phyloP scores from a whole-genome alignment of 2,113 vertebrate species.

The Passerina amoena region DNA sequence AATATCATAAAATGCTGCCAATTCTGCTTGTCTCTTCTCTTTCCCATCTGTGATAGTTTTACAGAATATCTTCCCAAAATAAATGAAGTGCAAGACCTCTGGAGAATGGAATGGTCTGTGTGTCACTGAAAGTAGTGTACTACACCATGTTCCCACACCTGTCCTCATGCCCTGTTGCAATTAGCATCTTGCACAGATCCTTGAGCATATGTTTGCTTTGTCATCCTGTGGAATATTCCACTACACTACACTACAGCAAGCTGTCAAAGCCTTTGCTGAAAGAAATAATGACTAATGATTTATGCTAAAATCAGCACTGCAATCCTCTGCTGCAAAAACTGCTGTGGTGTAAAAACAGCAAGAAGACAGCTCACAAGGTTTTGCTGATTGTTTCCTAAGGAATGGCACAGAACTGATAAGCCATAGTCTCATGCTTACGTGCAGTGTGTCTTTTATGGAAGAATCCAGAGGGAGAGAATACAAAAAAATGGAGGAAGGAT shows the following conservation, averaged over 20 bases:
- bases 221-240: constrained; percentile 31
- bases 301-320: not conserved
- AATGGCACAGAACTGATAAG: not conserved
- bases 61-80: not conserved
- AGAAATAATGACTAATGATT: constrained; percentile 36
- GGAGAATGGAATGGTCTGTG: not conserved
- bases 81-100: not conserved
- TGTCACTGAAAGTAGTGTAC: not conserved
- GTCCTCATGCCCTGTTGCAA: not conserved
- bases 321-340: not conserved
- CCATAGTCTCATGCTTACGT: not conserved
- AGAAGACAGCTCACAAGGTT: not conserved
- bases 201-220: not conserved
- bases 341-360: not conserved
- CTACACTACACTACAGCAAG: not conserved
- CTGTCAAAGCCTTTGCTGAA: constrained; percentile 3
- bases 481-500: not conserved
- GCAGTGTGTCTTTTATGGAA: not conserved
- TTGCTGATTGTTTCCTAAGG: not conserved
- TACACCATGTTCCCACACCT: not conserved
- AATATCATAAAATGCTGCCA: not conserved
- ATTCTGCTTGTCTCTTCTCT: not conserved
- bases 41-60: not conserved
- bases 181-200: not conserved
- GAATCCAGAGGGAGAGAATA: not conserved